These are phyloP conservation scores for Nematolebias whitei DNA, from an alignment of 2,113 vertebrate species.

Conservation along the genomic window DNA sequence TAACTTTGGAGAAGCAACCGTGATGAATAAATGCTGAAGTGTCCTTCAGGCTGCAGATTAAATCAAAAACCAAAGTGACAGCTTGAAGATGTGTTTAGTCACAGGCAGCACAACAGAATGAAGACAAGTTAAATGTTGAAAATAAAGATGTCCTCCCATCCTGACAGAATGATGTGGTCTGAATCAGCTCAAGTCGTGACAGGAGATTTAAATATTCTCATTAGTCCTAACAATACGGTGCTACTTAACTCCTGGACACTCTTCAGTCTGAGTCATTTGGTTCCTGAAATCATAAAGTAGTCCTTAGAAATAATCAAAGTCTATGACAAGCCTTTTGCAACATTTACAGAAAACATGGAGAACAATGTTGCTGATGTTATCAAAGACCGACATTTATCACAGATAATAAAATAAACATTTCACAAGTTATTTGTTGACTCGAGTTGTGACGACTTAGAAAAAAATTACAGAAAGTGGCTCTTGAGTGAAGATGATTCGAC, in stretches of 20 bases:
- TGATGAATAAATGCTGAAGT: constrained; percentile 21
- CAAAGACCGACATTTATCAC: no score
- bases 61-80: constrained; percentile 21
- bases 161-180: no score
- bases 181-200: no score
- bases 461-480: not conserved
- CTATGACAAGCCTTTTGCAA: no score
- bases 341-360: no score
- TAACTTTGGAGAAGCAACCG: not conserved
- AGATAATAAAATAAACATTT: not conserved
- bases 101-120: not conserved
- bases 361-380: no score
- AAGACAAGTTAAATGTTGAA: no score
- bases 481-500: no score
- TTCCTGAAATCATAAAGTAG: not conserved
- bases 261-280: not conserved
- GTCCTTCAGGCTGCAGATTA: constrained; percentile 13
- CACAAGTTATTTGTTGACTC: not conserved
- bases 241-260: not conserved
- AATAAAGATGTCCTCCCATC: no score
- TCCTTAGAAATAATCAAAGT: no score
- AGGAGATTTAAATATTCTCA: constrained; percentile 1
- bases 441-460: not conserved
- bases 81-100: constrained; percentile 13
- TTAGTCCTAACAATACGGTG: not conserved